Evolutionary conservation across 1,140 invertebrate species (phyloP).

Genomic region (Orchestia grillus): DNA sequence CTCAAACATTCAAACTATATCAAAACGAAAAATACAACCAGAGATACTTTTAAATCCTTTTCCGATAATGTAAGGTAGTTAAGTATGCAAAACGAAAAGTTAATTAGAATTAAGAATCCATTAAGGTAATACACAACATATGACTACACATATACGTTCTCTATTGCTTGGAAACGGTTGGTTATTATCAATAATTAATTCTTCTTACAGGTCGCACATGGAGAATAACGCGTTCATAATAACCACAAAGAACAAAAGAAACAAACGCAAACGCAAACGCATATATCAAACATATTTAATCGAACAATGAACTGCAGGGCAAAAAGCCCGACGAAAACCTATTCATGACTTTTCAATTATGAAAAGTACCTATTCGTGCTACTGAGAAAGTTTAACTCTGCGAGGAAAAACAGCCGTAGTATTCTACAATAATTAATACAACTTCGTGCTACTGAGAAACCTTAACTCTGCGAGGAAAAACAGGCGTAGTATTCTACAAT

Average conservation of each 20-base stretch:
- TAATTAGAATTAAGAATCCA: too few species aligned
- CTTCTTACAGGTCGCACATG: neutral
- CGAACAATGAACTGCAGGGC: neutral
- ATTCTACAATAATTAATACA: neutral
- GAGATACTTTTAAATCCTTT: too few species aligned
- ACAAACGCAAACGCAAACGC: neutral
- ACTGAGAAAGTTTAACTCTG: neutral
- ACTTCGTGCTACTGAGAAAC: too few species aligned
- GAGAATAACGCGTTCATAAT: neutral
- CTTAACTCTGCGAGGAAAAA: neutral
- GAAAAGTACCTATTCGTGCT: neutral
- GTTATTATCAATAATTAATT: neutral
- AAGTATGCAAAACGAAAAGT: too few species aligned
- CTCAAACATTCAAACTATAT: too few species aligned
- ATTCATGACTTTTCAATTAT: neutral
- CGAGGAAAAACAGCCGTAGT: neutral
- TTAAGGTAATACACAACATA: too few species aligned
- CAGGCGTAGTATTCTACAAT: neutral
- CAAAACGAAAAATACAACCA: too few species aligned
- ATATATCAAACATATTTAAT: neutral
- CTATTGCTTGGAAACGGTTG: neutral
- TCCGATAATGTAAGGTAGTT: too few species aligned
- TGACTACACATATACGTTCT: neutral
- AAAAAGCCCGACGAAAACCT: neutral
- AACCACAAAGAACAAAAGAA: neutral